phyloP scores from a whole-genome alignment of 2,888 invertebrate genomes.

The Lacanobia wlatinum region DNA sequence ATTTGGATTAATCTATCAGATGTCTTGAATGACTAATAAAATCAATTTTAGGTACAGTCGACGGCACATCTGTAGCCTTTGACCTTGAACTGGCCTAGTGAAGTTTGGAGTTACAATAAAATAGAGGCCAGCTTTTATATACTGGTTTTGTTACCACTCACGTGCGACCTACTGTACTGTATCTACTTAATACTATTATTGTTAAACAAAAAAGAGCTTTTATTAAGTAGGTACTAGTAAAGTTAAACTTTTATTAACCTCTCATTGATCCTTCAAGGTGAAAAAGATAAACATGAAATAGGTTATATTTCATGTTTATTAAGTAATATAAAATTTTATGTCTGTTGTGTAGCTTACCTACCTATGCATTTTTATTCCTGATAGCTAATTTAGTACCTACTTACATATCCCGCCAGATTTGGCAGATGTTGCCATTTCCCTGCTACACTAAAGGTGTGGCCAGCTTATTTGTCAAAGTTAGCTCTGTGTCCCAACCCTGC shows the following conservation, averaged over 20 bases:
- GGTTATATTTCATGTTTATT: neutral
- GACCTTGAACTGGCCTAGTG: neutral
- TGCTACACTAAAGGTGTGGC: neutral
- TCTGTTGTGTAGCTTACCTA: neutral
- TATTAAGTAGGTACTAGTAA: too few species aligned
- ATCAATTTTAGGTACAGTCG: neutral
- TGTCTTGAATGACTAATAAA: neutral
- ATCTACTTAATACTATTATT: neutral
- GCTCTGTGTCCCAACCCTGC: slow-evolving; percentile 24
- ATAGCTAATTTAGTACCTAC: neutral
- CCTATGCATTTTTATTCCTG: too few species aligned
- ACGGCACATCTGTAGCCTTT: neutral
- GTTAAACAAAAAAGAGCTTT: neutral
- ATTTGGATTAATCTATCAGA: neutral
- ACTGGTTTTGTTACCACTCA: neutral
- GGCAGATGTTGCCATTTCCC: slow-evolving; percentile 24
- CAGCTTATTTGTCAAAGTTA: slow-evolving; percentile 37
- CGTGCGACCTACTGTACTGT: neutral
- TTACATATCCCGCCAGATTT: slow-evolving; percentile 13
- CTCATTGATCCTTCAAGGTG: neutral
- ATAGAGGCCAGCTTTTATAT: neutral
- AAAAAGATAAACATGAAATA: too few species aligned
- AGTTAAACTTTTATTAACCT: too few species aligned
- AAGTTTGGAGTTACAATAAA: neutral
- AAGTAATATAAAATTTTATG: neutral